Conservation (phyloP, 2,113 vertebrate genomes). For the Lota lota region DNA sequence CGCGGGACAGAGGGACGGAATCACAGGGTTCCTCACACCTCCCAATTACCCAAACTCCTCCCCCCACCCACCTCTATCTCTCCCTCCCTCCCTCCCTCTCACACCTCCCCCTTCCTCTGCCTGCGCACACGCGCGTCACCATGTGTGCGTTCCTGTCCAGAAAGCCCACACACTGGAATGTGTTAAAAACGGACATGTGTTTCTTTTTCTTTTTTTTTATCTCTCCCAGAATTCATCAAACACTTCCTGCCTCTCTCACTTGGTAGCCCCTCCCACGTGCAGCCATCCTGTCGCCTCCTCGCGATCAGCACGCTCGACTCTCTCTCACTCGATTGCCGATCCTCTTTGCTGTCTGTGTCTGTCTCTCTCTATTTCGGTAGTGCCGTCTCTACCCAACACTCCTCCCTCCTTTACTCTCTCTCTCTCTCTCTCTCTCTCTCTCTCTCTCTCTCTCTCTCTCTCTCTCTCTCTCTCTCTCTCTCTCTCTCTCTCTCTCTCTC, state of each 20-base stretch:
- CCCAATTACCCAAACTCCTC: conserved; percentile 39
- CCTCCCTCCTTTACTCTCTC: not conserved
- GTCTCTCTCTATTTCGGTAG: not conserved
- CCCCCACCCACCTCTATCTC: conserved; percentile 23
- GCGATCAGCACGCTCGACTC: not conserved
- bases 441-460: not conserved
- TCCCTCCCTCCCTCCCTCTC: conserved; percentile 1
- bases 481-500: not conserved
- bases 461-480: not conserved
- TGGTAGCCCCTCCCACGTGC: not conserved
- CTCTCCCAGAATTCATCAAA: not conserved
- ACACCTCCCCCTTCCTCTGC: not conserved
- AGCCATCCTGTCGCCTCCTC: not conserved
- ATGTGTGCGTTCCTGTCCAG: not conserved
- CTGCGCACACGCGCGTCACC: not conserved
- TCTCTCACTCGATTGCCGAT: not conserved
- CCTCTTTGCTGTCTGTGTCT: not conserved
- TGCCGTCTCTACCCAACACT: not conserved
- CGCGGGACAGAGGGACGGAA: conserved; percentile 34
- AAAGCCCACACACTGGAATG: not conserved
- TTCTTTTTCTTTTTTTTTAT: not conserved
- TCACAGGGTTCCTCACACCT: conserved; percentile 56
- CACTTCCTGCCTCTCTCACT: not conserved
- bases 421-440: not conserved
- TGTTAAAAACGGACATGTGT: no score